A percentile compares a stretch with the other conserved stretches of the same genome.
These are phyloP conservation scores for Xylota sylvarum DNA, from an alignment of 2,888 invertebrate species.

Conservation along the genomic window DNA sequence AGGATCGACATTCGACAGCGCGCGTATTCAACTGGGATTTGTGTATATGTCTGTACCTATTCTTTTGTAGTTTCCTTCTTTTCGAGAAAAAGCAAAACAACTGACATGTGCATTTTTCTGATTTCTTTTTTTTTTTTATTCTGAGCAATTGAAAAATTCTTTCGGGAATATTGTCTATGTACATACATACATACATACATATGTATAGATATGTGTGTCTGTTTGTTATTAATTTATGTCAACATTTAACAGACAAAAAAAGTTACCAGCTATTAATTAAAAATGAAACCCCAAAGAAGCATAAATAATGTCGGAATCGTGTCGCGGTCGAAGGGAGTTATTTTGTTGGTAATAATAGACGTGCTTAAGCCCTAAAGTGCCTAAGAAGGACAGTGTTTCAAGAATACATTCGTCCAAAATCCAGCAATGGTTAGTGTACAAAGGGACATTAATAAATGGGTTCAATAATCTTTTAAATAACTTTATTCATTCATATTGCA, in stretches of 20 bases:
- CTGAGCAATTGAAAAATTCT: constrained; percentile 57
- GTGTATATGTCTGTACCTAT: constrained; percentile 1
- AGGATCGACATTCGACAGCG: constrained; percentile 44
- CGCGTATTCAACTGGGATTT: constrained; percentile 51
- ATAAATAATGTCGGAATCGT: not conserved
- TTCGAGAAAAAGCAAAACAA: constrained; percentile 18
- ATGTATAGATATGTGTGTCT: not conserved
- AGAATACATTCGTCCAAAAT: too few relatives aligned
- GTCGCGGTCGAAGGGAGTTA: too few relatives aligned
- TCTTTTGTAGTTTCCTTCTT: constrained; percentile 17
- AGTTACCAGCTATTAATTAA: not conserved
- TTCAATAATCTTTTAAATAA: too few relatives aligned
- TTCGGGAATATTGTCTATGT: constrained; percentile 42
- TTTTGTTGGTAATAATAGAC: not conserved
- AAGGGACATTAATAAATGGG: too few relatives aligned
- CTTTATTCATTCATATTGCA: too few relatives aligned
- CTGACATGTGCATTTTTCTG: constrained; percentile 59
- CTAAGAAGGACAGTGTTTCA: too few relatives aligned
- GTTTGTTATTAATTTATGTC: constrained; percentile 13
- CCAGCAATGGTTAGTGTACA: too few relatives aligned
- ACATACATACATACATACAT: too few relatives aligned
- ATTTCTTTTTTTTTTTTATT: constrained; percentile 34
- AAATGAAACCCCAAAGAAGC: constrained; percentile 1
- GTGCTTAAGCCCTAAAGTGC: not conserved
- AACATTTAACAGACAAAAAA: constrained; percentile 1